Evolutionary conservation across 2,888 invertebrate genomes (phyloP).

Genomic region (Galeopsomyia nigrocyanea): DNA sequence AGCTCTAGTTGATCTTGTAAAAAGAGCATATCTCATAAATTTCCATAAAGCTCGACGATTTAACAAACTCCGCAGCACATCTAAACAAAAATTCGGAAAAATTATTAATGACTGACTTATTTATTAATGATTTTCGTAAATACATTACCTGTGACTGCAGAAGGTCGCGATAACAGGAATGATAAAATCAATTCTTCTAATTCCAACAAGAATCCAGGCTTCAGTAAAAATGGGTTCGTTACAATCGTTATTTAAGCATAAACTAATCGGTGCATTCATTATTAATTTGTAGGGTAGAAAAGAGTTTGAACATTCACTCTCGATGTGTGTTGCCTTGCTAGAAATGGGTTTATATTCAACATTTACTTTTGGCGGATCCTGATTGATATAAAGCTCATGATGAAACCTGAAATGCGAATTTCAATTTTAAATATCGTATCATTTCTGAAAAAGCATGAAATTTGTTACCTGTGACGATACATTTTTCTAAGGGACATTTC

Average conservation of each 20-base stretch:
- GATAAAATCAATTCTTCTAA: slow-evolving; percentile 49
- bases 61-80: slow-evolving; percentile 57
- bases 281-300: slow-evolving; percentile 56
- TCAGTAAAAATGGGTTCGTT: slow-evolving; percentile 63
- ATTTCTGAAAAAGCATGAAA: slow-evolving; percentile 1
- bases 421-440: slow-evolving; percentile 29
- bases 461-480: slow-evolving; percentile 58
- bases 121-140: slow-evolving; percentile 8
- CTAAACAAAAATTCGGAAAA: slow-evolving; percentile 52
- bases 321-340: slow-evolving; percentile 36
- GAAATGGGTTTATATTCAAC: slow-evolving; percentile 32
- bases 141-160: slow-evolving; percentile 59
- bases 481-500: slow-evolving; percentile 61
- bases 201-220: slow-evolving; percentile 60
- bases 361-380: slow-evolving; percentile 49
- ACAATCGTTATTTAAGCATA: slow-evolving; percentile 59
- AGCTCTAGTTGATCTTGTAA: slow-evolving; percentile 21
- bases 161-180: slow-evolving; percentile 58
- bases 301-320: slow-evolving; percentile 44
- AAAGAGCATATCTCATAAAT: slow-evolving; percentile 52
- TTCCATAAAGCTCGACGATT: slow-evolving; percentile 51
- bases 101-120: slow-evolving; percentile 24
- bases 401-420: slow-evolving; percentile 49
- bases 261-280: slow-evolving; percentile 59
- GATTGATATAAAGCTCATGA: slow-evolving; percentile 53